Evolutionary conservation across 2,113 vertebrate species (phyloP).

Genomic region (Leucoraja erinaceus): DNA sequence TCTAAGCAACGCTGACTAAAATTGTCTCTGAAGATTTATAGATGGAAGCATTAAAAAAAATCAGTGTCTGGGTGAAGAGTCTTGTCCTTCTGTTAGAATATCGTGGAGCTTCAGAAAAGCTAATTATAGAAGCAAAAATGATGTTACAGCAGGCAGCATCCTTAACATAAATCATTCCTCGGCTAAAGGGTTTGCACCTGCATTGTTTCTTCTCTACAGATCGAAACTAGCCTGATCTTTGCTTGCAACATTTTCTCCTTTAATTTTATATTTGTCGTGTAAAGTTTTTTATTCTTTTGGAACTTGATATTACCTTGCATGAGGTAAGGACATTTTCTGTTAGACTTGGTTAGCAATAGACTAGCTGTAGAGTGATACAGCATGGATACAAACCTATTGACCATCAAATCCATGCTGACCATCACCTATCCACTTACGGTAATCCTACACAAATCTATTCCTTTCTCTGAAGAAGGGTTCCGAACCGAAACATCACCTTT

Average conservation of each 20-base stretch:
- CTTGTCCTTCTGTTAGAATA: not conserved
- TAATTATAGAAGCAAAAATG: not conserved
- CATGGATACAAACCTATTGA: too few species aligned
- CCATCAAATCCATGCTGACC: too few species aligned
- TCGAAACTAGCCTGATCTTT: not conserved
- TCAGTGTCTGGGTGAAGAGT: not conserved
- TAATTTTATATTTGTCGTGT: not conserved
- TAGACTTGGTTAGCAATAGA: not conserved
- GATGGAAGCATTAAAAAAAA: not conserved
- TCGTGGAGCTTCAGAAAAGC: not conserved
- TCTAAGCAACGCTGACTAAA: not conserved
- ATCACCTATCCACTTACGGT: too few species aligned
- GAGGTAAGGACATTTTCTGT: not conserved
- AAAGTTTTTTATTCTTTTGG: not conserved
- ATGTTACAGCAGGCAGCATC: not conserved
- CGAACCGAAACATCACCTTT: too few species aligned
- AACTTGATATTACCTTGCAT: not conserved
- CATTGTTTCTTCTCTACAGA: not conserved
- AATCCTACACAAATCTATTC: too few species aligned
- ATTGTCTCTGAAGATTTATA: not conserved
- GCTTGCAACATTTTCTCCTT: not conserved
- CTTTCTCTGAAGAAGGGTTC: too few species aligned
- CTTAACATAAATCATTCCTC: not conserved
- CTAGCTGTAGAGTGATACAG: too few species aligned
- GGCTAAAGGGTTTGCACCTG: not conserved